phyloP scores from a whole-genome alignment of 2,113 vertebrate species.

The Oncorhynchus nerka region DNA sequence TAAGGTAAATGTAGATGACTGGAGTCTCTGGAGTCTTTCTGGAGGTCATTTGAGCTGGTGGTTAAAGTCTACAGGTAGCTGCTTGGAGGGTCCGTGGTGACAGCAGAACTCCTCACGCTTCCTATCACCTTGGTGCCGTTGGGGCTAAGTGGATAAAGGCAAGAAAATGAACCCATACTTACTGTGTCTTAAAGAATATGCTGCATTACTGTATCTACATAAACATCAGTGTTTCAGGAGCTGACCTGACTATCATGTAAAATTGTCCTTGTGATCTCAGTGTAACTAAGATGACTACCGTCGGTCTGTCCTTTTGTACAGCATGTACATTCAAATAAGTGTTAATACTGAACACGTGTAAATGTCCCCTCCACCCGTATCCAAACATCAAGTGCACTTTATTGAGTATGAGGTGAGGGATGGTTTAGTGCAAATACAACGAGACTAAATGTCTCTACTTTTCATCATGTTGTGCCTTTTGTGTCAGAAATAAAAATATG shows the following conservation, averaged over 20 bases:
- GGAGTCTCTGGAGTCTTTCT: constrained; percentile 55
- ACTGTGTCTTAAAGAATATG: constrained; percentile 46
- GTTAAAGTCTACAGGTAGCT: constrained; percentile 67
- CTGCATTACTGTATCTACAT: constrained; percentile 33
- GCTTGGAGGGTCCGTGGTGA: constrained; percentile 66
- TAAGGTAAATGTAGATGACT: constrained; percentile 36
- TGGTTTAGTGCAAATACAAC: no score
- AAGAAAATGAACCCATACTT: constrained; percentile 65
- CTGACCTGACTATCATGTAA: constrained; percentile 27
- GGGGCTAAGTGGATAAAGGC: constrained; percentile 74
- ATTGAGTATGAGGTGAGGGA: no score
- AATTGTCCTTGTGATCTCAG: constrained; percentile 13
- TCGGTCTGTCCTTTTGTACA: not conserved
- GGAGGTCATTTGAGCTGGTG: constrained; percentile 72
- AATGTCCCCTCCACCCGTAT: no score
- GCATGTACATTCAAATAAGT: no score
- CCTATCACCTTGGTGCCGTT: constrained; percentile 73
- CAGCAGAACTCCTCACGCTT: constrained; percentile 76
- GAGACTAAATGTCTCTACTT: no score
- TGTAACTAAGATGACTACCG: not conserved
- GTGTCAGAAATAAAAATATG: no score
- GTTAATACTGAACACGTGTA: no score
- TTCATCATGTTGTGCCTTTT: no score
- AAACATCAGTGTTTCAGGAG: constrained; percentile 25
- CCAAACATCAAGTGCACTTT: no score